A percentile compares a stretch with the other conserved stretches of the same genome.
phyloP scores from a whole-genome alignment of 2,888 invertebrate genomes.

The Phengaris arion region DNA sequence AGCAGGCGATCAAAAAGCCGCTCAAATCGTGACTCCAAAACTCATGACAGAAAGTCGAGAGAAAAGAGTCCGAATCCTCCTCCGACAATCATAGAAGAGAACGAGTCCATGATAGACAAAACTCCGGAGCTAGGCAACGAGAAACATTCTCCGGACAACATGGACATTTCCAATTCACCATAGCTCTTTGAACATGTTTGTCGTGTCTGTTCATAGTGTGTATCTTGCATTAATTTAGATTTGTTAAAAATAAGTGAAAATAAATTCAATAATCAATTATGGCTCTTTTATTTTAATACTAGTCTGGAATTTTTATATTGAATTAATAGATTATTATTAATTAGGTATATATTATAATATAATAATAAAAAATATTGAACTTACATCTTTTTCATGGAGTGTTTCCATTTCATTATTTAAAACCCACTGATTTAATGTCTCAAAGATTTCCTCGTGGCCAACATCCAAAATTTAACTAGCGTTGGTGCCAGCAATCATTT shows the following conservation, averaged over 20 bases:
- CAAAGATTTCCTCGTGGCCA: too few relatives aligned
- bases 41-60: slow-evolving; percentile 63
- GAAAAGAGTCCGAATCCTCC: slow-evolving; percentile 60
- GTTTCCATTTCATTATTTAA: too few relatives aligned
- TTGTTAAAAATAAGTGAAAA: slow-evolving; percentile 30
- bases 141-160: slow-evolving; percentile 83
- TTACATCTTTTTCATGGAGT: too few relatives aligned
- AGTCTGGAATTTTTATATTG: not conserved
- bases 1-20: slow-evolving; percentile 68
- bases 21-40: slow-evolving; percentile 66
- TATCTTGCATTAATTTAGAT: slow-evolving; percentile 26
- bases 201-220: slow-evolving; percentile 19
- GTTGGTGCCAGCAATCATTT: too few relatives aligned
- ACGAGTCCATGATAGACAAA: slow-evolving; percentile 49
- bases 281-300: not conserved
- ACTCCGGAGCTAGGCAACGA: slow-evolving; percentile 70
- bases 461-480: too few relatives aligned
- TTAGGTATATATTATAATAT: too few relatives aligned
- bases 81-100: slow-evolving; percentile 56
- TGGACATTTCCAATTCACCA: slow-evolving; percentile 90
- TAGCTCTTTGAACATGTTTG: slow-evolving; percentile 50
- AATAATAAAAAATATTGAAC: too few relatives aligned
- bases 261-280: slow-evolving; percentile 27
- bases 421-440: too few relatives aligned
- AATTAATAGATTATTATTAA: not conserved